Evolutionary conservation across 2,888 invertebrate species (phyloP).

Genomic region (Euspilapteryx auroguttella): DNA sequence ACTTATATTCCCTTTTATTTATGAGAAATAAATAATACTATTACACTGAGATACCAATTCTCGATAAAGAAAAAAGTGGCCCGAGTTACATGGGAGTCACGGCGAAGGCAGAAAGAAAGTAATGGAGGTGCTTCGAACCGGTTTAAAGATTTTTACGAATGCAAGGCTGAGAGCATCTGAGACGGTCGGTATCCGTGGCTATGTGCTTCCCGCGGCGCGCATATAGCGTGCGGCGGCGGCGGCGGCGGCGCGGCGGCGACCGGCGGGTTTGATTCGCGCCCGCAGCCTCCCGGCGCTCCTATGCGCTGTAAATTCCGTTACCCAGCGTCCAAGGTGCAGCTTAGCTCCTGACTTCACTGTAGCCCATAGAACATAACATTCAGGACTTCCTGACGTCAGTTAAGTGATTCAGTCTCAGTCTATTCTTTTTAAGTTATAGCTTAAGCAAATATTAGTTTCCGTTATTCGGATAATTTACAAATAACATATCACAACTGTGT

Average conservation of each 20-base stretch:
- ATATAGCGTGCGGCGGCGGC: too few species aligned
- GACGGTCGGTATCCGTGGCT: constrained; percentile 16
- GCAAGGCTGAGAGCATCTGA: constrained; percentile 46
- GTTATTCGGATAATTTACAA: too few species aligned
- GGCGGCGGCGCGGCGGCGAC: background rate
- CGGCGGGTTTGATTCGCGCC: constrained; percentile 33
- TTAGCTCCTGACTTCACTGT: background rate
- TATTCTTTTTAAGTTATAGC: too few species aligned
- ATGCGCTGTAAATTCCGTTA: background rate
- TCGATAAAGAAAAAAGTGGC: constrained; percentile 61
- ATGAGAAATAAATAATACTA: constrained; percentile 62
- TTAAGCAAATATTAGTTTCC: too few species aligned
- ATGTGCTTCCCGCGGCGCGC: constrained; percentile 36
- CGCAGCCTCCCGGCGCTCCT: constrained; percentile 10
- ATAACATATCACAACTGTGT: too few species aligned
- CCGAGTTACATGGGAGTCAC: constrained; percentile 60
- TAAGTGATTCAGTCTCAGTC: too few species aligned
- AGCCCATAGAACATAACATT: too few species aligned
- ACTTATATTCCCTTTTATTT: constrained; percentile 56
- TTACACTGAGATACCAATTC: constrained; percentile 60
- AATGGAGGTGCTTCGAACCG: constrained; percentile 60
- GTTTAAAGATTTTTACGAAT: constrained; percentile 61
- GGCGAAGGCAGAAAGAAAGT: constrained; percentile 60
- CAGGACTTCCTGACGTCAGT: too few species aligned
- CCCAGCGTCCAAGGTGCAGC: background rate